A percentile compares a stretch with the other conserved stretches of the same genome.
phyloP scores from a whole-genome alignment of 2,113 vertebrate genomes.

The Apus apus region DNA sequence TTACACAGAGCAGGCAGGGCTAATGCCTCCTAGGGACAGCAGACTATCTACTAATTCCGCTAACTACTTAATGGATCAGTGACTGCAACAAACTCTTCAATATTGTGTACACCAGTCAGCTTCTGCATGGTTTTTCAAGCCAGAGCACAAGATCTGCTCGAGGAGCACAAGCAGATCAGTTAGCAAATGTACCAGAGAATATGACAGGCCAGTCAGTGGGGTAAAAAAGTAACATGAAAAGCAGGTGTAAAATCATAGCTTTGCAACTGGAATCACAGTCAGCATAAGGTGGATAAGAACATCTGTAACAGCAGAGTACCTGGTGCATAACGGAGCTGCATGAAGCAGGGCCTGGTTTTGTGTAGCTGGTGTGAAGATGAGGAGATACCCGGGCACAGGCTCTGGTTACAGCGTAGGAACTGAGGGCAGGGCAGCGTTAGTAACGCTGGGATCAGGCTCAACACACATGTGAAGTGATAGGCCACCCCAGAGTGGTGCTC shows the following conservation, averaged over 20 bases:
- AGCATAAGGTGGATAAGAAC: neutral
- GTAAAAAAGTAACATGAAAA: neutral
- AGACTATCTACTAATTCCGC: neutral
- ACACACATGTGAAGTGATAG: fast-evolving
- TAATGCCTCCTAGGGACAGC: neutral
- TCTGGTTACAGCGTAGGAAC: fast-evolving
- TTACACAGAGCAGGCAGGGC: neutral
- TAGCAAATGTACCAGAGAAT: neutral
- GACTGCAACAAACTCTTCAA: neutral
- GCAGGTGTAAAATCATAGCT: neutral
- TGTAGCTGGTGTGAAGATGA: neutral
- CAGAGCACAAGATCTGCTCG: neutral
- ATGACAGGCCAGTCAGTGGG: fast-evolving
- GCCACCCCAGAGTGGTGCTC: fast-evolving
- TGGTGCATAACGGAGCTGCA: neutral
- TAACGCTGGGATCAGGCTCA: neutral
- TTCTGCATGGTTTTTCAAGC: neutral
- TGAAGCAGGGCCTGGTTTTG: too few species aligned
- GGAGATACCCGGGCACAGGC: neutral
- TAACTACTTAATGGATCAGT: neutral
- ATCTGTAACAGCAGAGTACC: neutral
- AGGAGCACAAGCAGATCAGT: neutral
- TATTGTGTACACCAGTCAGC: neutral
- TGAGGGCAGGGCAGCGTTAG: fast-evolving
- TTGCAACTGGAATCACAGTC: neutral